These are phyloP conservation scores for Hemicrepidius hirtus DNA, from an alignment of 2,888 invertebrate species.

Conservation along the genomic window DNA sequence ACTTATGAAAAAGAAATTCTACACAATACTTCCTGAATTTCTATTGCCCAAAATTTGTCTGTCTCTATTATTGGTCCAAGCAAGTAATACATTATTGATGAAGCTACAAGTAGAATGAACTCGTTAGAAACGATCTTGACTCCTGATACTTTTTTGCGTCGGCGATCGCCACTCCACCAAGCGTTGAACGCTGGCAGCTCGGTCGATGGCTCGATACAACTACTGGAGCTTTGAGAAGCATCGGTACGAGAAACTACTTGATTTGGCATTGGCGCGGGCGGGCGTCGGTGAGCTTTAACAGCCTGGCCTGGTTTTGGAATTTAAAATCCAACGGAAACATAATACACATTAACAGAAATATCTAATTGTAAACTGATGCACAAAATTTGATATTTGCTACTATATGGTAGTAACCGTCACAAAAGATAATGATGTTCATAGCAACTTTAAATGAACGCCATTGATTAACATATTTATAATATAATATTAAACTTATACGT, in stretches of 20 bases:
- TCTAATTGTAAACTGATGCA: background rate
- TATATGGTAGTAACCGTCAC: no score
- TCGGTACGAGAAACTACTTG: conserved; percentile 30
- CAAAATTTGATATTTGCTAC: background rate
- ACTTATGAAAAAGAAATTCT: no score
- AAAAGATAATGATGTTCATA: no score
- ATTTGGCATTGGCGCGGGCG: no score
- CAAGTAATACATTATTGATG: conserved; percentile 12
- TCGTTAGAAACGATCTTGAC: conserved; percentile 19
- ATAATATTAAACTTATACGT: no score
- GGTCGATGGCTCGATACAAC: conserved; percentile 30
- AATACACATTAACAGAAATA: conserved; percentile 20
- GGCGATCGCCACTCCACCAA: conserved; percentile 25
- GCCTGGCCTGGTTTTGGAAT: conserved; percentile 14
- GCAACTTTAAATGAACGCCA: no score
- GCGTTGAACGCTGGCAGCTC: conserved; percentile 15
- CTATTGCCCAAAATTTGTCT: background rate
- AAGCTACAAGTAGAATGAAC: conserved; percentile 19
- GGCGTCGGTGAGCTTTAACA: conserved; percentile 33
- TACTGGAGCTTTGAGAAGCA: conserved; percentile 19
- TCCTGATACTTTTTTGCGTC: conserved; percentile 19
- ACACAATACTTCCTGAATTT: background rate
- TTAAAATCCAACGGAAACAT: conserved; percentile 17
- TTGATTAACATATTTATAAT: no score
- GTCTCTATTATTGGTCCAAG: conserved; percentile 1